These are phyloP conservation scores for Pachydiplax longipennis DNA, from an alignment of 2,888 invertebrate species.

Conservation along the genomic window DNA sequence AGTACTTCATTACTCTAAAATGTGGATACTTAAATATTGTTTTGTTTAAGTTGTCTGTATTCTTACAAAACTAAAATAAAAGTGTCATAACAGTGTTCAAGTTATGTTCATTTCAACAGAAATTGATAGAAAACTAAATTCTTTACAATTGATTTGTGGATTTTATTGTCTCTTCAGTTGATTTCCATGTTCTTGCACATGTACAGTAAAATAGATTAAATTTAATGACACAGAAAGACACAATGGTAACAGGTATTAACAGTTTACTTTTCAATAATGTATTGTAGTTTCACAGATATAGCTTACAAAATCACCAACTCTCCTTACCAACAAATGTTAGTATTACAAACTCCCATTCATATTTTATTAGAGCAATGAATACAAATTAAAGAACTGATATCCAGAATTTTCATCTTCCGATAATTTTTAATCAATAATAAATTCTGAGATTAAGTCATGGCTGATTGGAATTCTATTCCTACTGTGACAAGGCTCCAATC, in stretches of 20 bases:
- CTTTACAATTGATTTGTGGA: constrained; percentile 27
- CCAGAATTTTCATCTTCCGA: constrained; percentile 10
- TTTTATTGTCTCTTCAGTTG: constrained; percentile 44
- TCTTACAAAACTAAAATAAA: no score
- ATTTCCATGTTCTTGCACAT: constrained; percentile 24
- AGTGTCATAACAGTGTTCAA: no score
- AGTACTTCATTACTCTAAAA: no score
- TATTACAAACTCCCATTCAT: constrained; percentile 10
- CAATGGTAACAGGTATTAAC: constrained; percentile 45
- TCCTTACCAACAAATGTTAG: constrained; percentile 40
- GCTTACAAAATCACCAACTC: constrained; percentile 36
- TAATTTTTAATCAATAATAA: constrained; percentile 6
- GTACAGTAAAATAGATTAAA: constrained; percentile 45
- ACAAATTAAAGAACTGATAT: constrained; percentile 17
- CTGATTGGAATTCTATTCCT: constrained; percentile 22
- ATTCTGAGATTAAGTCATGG: constrained; percentile 37
- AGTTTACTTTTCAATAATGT: constrained; percentile 38
- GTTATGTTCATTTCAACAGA: neutral
- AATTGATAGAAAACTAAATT: neutral
- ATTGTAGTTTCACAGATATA: constrained; percentile 43
- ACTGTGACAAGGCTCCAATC: constrained; percentile 38
- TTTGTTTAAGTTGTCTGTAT: no score
- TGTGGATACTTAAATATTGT: no score
- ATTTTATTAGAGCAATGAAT: constrained; percentile 4
- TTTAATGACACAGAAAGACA: constrained; percentile 43